Base-by-base conservation (phyloP, 1,140 invertebrate species). In the Cotesia typhae region DNA sequence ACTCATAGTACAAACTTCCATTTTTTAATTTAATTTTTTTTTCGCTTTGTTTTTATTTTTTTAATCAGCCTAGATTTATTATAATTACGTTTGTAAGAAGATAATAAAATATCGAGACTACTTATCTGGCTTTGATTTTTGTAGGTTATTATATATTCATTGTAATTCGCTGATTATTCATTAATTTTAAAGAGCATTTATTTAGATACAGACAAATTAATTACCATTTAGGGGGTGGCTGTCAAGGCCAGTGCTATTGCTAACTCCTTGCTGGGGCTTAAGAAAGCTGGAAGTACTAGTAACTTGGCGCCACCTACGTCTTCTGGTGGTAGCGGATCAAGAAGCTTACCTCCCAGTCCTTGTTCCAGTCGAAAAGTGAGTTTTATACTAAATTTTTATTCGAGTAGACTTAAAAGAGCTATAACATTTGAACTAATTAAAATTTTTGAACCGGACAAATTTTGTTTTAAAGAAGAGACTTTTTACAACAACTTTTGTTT, bases 281-380 rank as follows among this genome's bases (percentile, higher is more conserved):
- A 89, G 83, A 88, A 90, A 83, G 89, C 87, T 75, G 90, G 90
- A 76, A 91, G 90, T 78, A 90, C 89, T 66, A 89, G 89, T 82
- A 90, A 87, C 78, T 83, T 91, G 77, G 87, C 90, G 85, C 88
- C 89, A 85, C 83, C 88, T 87, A 79, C 86, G 85, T 77, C 84
- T 82, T 79, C 88, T 84, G 79, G 84, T 84, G 77, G 84, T 79
- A 80, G 84, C 77, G 84, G 86, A 79, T 92, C 92, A 67, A 88
- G 91, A 82, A 94, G 93, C 82, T 88, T 95, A 78, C 93, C 93
- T 72, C 93, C 92, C 72, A 94, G 93, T 76, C 93, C 93, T 80
- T 93, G 93, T 78, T 89, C 90, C 78, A 88, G 88, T 75, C 86
- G 89, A 80, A 90, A 90, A 88, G 90, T 89, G 88, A 79, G 83